Percentiles rank a stretch among this genome's conserved stretches.
These are phyloP conservation scores for Aphodius sticticus DNA, from an alignment of 2,888 invertebrate species.

Conservation along the genomic window DNA sequence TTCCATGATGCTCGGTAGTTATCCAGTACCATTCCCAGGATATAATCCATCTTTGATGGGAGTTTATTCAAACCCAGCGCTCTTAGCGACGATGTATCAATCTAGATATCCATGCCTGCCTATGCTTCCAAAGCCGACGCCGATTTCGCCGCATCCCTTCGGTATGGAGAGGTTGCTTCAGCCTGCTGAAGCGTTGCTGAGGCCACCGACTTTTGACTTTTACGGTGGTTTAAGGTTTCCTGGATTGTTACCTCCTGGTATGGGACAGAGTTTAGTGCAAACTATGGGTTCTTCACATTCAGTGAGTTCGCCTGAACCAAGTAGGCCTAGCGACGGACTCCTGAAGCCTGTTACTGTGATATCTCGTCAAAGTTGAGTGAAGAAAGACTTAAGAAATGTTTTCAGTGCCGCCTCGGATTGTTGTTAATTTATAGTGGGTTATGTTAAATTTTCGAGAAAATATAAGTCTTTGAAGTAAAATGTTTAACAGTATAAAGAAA, in stretches of 20 bases:
- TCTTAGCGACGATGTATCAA: constrained; percentile 70
- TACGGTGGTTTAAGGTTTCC: constrained; percentile 62
- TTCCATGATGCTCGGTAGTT: constrained; percentile 71
- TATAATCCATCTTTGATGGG: constrained; percentile 64
- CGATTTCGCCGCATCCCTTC: constrained; percentile 61
- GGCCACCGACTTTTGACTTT: constrained; percentile 62
- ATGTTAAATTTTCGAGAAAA: constrained; percentile 10
- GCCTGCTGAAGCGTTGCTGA: constrained; percentile 59
- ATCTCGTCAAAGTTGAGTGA: constrained; percentile 48
- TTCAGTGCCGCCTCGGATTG: not conserved
- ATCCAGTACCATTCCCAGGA: constrained; percentile 62
- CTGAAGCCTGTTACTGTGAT: constrained; percentile 59
- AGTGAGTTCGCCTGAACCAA: constrained; percentile 54
- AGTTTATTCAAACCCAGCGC: constrained; percentile 66
- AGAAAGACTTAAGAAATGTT: not conserved
- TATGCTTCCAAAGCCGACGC: constrained; percentile 63
- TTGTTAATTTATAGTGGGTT: constrained; percentile 20
- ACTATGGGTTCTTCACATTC: constrained; percentile 38
- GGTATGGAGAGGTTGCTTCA: constrained; percentile 56
- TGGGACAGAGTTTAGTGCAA: constrained; percentile 57
- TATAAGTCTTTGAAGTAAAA: not conserved
- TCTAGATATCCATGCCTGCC: constrained; percentile 69
- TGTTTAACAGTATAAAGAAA: not conserved
- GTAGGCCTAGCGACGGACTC: constrained; percentile 48
- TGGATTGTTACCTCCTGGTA: constrained; percentile 55